phyloP scores from a whole-genome alignment of 2,113 vertebrate species.

The Hylia prasina region DNA sequence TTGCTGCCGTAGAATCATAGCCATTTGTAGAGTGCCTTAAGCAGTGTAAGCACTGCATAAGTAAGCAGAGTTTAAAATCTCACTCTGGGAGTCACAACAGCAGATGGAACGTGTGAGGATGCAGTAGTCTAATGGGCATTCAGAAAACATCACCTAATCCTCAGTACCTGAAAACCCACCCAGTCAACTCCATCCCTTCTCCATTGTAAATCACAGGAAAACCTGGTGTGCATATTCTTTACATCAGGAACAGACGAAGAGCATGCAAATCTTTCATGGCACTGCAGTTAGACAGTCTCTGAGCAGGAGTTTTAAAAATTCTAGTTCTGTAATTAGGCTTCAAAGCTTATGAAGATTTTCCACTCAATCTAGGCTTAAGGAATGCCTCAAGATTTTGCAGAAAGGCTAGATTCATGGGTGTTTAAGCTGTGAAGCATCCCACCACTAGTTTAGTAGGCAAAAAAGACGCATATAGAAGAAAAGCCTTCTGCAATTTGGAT shows the following conservation, averaged over 20 bases:
- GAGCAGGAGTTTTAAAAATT: background rate
- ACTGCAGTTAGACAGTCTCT: background rate
- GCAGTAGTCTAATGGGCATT: background rate
- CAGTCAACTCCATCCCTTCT: background rate
- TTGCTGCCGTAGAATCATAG: rapidly evolving
- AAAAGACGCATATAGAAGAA: background rate
- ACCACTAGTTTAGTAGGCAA: background rate
- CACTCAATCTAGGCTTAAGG: background rate
- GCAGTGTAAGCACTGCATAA: background rate
- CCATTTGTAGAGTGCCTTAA: background rate
- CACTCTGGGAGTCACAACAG: background rate
- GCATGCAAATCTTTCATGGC: background rate
- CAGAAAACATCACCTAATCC: background rate
- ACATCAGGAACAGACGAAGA: background rate
- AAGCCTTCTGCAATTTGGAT: background rate
- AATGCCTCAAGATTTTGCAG: background rate
- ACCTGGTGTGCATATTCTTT: background rate
- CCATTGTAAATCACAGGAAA: background rate
- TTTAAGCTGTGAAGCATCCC: background rate
- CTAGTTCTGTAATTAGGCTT: background rate
- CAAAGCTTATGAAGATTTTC: background rate
- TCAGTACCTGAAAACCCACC: background rate
- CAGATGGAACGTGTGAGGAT: background rate
- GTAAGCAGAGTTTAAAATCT: background rate
- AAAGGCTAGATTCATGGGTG: background rate